Base-by-base conservation (phyloP, 1,140 invertebrate genomes). In the Drosophila quadrilineata region DNA sequence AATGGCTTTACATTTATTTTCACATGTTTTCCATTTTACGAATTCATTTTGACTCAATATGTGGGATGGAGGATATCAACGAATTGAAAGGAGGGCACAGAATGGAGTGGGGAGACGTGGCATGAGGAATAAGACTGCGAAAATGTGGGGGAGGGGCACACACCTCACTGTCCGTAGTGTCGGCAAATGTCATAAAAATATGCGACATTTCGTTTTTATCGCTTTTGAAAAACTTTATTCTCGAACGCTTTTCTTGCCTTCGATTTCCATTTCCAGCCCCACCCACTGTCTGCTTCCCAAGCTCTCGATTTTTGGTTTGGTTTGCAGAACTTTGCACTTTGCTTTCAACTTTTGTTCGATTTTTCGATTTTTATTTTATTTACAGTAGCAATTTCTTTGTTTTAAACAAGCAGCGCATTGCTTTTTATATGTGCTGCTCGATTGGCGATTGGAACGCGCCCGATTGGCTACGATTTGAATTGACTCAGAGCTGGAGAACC, bases 191-290 rank as follows among this genome's bases (percentile, higher is more conserved):
- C 86, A 88, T 88, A 88, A 88, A 88, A 88, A 88, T 88, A 88
- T 88, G 86, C 86, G 86, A 88, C 86, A 88, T 88, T 88, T 88
- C 80, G 86, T 80, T 88, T 88, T 88, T 88, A 88, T 88, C 87
- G 80, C 86, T 84, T 88, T 88, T 75, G 77, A 86, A 88, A 87
- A 87, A 87, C 85, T 87, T 87, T 87, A 76, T 88, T 88, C 67
- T 79, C 75, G 56, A n/a, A 57, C 67, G 45, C 26, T 71, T 74
- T n/a, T 59, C 12, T 49, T 36, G n/a, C 6, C 52, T 49, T 41
- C 24, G 54, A 26, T 58, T 28, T 54, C 48, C 17, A 19, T 12
- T 29, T 29, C 41, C 5, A 22, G 2, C 40, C n/a, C 22, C 5
- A 2, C 4, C 53, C 50, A 52, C 66, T 66, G 53, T 31, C 52